phyloP scores from a whole-genome alignment of 2,797 vertebrate species.

The Prionace glauca region DNA sequence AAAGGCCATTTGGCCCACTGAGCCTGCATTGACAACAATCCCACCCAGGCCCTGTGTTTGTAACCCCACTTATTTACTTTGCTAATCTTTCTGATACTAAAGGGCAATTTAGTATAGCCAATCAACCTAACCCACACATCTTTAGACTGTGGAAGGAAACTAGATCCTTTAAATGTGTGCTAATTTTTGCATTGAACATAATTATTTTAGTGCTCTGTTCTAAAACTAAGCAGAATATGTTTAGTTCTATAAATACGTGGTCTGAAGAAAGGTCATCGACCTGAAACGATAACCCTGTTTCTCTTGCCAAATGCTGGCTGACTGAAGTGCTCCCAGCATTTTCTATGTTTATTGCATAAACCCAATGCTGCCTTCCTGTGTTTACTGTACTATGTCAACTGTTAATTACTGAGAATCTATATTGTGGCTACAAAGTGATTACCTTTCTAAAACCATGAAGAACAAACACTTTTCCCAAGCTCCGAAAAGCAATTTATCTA shows the following conservation, averaged over 20 bases:
- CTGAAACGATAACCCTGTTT: neutral
- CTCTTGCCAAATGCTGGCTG: neutral
- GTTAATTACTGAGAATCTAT: slow-evolving; percentile 1
- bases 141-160: too few species aligned
- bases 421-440: neutral
- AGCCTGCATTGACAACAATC: too few species aligned
- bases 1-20: too few species aligned
- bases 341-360: neutral
- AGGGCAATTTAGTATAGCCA: too few species aligned
- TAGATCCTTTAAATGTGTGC: neutral
- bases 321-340: neutral
- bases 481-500: neutral
- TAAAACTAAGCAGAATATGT: neutral
- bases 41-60: too few species aligned
- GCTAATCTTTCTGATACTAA: too few species aligned
- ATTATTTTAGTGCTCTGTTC: neutral
- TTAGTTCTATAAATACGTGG: neutral
- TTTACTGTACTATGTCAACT: neutral
- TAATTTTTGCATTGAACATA: neutral
- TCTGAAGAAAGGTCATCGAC: slow-evolving; percentile 16
- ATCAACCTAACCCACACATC: too few species aligned
- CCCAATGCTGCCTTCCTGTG: neutral
- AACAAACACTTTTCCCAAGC: neutral
- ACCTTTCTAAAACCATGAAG: neutral
- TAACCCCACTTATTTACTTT: too few species aligned